Evolutionary conservation across 35 echinoderm and acorn worm genomes (phyloP).

Genomic region (Heliocidaris tuberculata): DNA sequence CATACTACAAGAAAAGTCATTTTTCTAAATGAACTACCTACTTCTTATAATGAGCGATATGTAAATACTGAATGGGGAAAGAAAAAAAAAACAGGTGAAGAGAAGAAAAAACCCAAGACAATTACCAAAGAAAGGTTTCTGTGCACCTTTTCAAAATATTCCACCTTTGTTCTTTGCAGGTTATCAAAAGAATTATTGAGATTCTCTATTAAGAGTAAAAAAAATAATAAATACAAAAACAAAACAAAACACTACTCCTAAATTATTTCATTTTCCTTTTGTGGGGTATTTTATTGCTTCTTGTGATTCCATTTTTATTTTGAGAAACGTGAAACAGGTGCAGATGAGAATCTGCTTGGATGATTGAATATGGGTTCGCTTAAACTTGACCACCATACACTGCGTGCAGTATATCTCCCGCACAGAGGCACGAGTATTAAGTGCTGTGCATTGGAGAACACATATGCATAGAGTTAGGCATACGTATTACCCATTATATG

Average conservation of each 20-base stretch:
- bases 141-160: background rate
- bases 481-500: background rate
- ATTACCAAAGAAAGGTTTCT: background rate
- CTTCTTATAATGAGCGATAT: too few species aligned
- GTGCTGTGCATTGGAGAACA: background rate
- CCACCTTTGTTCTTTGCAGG: background rate
- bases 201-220: background rate
- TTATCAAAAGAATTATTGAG: background rate
- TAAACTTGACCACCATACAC: background rate
- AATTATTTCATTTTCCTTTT: background rate
- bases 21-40: too few species aligned
- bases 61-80: too few species aligned
- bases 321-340: conserved; percentile 11
- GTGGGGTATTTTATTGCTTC: conserved; percentile 29
- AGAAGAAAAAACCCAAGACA: background rate
- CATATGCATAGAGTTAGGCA: background rate
- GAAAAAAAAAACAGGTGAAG: too few species aligned
- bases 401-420: conserved; percentile 10
- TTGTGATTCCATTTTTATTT: conserved; percentile 28
- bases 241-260: background rate
- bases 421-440: background rate
- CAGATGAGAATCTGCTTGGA: background rate
- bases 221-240: too few species aligned
- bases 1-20: too few species aligned
- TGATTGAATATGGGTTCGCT: background rate